A percentile compares a stretch with the other conserved stretches of the same genome.
These are phyloP conservation scores for Callimico goeldii DNA, from an alignment of 2,797 vertebrate species.

Conservation along the genomic window DNA sequence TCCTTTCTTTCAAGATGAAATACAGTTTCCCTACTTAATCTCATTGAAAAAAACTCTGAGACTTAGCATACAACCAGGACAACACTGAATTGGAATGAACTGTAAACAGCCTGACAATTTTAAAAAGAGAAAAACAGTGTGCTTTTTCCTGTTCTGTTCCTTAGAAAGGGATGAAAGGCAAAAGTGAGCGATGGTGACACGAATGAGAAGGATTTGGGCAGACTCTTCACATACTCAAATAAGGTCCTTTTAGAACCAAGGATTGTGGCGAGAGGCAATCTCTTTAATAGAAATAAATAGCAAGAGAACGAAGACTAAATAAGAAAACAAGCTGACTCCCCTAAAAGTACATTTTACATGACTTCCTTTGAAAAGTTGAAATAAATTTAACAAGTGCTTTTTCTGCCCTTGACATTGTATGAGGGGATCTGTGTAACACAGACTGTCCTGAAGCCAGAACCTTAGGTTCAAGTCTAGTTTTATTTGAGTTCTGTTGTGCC, in stretches of 20 bases:
- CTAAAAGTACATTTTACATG: not conserved
- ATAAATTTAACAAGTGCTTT: not conserved
- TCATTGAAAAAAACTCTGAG: not conserved
- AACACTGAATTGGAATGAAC: conserved; percentile 10
- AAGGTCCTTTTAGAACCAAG: not conserved
- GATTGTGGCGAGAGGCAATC: not conserved
- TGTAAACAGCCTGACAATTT: conserved; percentile 23
- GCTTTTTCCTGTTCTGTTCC: not conserved
- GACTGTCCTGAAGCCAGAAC: not conserved
- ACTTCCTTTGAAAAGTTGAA: conserved; percentile 34
- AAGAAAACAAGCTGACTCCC: conserved; percentile 23
- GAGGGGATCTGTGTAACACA: not conserved
- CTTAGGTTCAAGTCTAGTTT: not conserved
- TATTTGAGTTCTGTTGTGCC: not conserved
- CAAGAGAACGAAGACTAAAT: conserved; percentile 12
- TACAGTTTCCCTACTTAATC: conserved; percentile 45
- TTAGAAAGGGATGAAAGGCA: not conserved
- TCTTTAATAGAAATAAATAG: not conserved
- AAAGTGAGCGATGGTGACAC: not conserved
- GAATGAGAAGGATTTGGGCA: not conserved
- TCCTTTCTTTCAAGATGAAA: not conserved
- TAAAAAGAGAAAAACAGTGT: not conserved
- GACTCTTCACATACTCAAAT: not conserved
- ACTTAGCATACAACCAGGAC: conserved; percentile 20
- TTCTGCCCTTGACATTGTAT: not conserved